Evolutionary conservation across 2,113 vertebrate species (phyloP), one percentile per base, ranked within the genome.

Genomic region (Channa argus): DNA sequence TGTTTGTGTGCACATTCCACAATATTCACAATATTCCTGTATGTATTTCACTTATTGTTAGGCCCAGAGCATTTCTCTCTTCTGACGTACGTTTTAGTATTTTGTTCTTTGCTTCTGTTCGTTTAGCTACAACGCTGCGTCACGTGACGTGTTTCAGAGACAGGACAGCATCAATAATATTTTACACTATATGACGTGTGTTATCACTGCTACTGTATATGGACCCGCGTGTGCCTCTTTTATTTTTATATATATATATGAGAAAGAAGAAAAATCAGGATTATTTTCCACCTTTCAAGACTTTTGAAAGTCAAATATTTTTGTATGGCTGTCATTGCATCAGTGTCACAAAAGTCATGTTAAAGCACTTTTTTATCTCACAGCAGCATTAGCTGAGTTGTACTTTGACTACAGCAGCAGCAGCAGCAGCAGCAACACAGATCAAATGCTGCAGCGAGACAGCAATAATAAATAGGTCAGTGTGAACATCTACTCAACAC

Each of bases 391-490:
- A 50, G 47, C 36, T 79, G 62, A 74, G 36, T 65, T 77, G 62
- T 52, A 53, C 70, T 38, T 47, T 59, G 46, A 59, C 10, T 60
- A 49, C 52, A 14, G 47, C 46, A 9, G 63, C 52, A 61, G 34
- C 51, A 63, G 46, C 55, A 59, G 47, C 46, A 9, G 63, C 52
- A 61, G 34, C 51, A 63, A 50, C 55, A 59, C 47, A 56, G 52
- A 56, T 71, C 43, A 77, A 65, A 73, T 63, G 56, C 54, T 15
- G 63, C 52, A 62, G 53, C 8, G 44, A 78, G 79, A 71, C 63
- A 76, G 79, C 47, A 50, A 39, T 76, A 74, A 75, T 78, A 91
- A 84, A 83, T 82, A 78, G 86, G 79, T 86, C 86, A 85, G 60
- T 34, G 71, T 68, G 81, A 80, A 69, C 83, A 75, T 47, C 80